Evolutionary conservation across 2,113 vertebrate genomes (phyloP), one percentile per base, ranked within the genome.

Genomic region (Heterochromis multidens): DNA sequence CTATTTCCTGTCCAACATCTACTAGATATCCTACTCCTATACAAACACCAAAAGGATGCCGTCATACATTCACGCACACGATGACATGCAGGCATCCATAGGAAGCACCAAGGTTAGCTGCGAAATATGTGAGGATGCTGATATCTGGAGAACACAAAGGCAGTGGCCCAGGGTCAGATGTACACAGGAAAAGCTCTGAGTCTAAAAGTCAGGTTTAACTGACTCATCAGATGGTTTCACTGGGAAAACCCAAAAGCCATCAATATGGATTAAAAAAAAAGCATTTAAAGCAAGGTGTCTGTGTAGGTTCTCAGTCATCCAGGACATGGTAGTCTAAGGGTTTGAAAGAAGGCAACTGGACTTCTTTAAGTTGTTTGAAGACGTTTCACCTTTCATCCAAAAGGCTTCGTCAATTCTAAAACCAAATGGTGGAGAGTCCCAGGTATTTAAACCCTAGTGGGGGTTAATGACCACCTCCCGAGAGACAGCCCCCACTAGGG

Each of bases 181-280:
- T 74, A 61, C 80, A 88, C 83, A 78, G 54, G 81, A 88, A 83
- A 82, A 84, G 61, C 65, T 89, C 61, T 78, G 33, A 86, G 81
- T 72, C 84, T 37, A 56, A 21, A 46, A 37, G 81, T 40, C 57
- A 79, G 79, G 56, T 89, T 91, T 89, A 56, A 91, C 80, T 29
- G 23, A 92, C 92, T 94, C 82, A 65, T 94, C 87, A 86, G 25
- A 83, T 79, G 76, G 46, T 52, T 60, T 62, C 17, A 80, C 25
- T 33, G 58, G 80, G 81, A 80, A 88, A 84, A 83, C 76, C 82
- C 77, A 88, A 62, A 86, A 1, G 83, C 35, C 65, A 60, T 65
- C 63, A 60, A 76, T 27, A 63, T 74, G 40, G 62, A 82, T 84
- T 89, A 67, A 86, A 67, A 65, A 67, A 65, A n/a, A 27, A 89